Base-by-base conservation (phyloP, 1,140 invertebrate genomes). In the Carcinoscorpius rotundicauda region DNA sequence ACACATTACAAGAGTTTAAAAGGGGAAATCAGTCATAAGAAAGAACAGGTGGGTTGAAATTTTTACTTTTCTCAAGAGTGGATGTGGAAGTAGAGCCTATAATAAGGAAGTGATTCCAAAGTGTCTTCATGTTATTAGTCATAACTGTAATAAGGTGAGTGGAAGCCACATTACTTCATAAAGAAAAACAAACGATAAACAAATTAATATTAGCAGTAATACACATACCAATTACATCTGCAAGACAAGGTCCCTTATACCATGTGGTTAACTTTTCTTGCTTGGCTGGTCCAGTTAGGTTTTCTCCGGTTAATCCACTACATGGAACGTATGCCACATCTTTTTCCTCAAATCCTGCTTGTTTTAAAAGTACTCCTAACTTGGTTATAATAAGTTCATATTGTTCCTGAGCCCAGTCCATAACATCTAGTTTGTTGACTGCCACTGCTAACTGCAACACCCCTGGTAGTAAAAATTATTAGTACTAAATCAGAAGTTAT, bases 281-380 rank as follows among this genome's bases (percentile, higher is more conserved):
- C 65, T 82, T 82, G 11, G 89, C 82, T 51, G 82, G 75, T 66
- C 84, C 82, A 0, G 86, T 83, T 55, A 99, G 80, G 80, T 98
- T 98, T 76, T 96, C 90, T 57, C 96, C 97, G 49, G 85, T 88
- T 1, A 99, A 77, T 49, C 97, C 97, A 74, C 93, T 97, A 72
- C 94, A 97, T 5, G 97, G 97, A 8, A 99, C 87, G 80, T 87
- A 99, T 3, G 82, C 86, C 0, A 98, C 84, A 77, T 93, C 91
- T 5, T 80, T 78, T 51, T 96, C 93, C 74, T 88, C 88, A 73
- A 90, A 98, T 4, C 94, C 96, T n/a, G 89, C 91, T 79, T 96
- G 90, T 77, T 92, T 93, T 0, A 99, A 78, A 73, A 98, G 99
- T n/a, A 78, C 71, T 66, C 84, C 86, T 50, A 99, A 78, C 75